Evolutionary conservation across 2,113 vertebrate genomes (phyloP).

Genomic region (Ceyx cyanopectus): DNA sequence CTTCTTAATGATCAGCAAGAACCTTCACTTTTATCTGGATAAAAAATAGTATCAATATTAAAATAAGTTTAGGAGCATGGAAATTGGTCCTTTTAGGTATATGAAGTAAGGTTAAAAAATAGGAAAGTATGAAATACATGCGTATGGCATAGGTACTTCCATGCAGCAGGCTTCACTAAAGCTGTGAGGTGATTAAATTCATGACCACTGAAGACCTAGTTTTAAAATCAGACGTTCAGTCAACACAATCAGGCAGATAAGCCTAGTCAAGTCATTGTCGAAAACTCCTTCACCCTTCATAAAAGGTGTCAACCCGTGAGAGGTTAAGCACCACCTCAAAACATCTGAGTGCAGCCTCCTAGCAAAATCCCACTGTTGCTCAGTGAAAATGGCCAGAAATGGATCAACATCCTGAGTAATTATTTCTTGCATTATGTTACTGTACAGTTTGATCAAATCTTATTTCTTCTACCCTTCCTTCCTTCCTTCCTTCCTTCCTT

Average conservation of each 20-base stretch:
- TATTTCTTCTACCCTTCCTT: neutral
- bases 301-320: neutral
- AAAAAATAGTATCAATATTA: constrained; percentile 32
- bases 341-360: neutral
- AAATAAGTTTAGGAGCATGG: neutral
- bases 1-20: constrained; percentile 12
- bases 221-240: neutral
- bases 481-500: no score
- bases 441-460: neutral
- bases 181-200: neutral
- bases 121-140: neutral
- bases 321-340: neutral
- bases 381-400: neutral
- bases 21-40: neutral
- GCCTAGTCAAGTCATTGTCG: neutral
- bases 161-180: neutral
- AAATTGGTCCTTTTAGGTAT: neutral
- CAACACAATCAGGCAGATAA: neutral
- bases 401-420: neutral
- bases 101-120: neutral
- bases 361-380: neutral
- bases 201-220: neutral
- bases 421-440: neutral
- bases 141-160: neutral
- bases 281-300: neutral